Evolutionary conservation across 2,888 invertebrate species (phyloP).

Genomic region (Harpagoxenus sublaevis): DNA sequence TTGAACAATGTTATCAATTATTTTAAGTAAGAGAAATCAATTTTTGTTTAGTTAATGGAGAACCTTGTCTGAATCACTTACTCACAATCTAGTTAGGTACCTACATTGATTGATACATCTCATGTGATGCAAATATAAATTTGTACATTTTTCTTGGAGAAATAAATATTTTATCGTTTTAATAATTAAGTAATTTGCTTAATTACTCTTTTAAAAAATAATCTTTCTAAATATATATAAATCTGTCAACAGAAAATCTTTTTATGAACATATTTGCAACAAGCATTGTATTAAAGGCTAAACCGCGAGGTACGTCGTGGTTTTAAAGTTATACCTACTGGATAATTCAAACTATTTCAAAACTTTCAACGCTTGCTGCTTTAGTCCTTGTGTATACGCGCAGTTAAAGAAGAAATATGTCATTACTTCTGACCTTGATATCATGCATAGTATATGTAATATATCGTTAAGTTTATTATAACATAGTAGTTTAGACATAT

Average conservation of each 20-base stretch:
- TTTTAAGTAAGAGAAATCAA: not conserved
- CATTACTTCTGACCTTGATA: slow-evolving; percentile 49
- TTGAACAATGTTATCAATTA: not conserved
- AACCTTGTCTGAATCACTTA: not conserved
- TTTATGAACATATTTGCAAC: slow-evolving; percentile 41
- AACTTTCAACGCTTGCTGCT: slow-evolving; percentile 50
- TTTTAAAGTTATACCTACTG: slow-evolving; percentile 43
- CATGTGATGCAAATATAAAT: not conserved
- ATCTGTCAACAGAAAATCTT: slow-evolving; percentile 14
- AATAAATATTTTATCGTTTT: not conserved
- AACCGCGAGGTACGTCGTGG: slow-evolving; percentile 48
- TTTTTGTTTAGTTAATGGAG: not conserved
- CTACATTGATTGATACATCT: not conserved
- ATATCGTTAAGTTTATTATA: slow-evolving; percentile 5
- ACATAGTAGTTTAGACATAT: not conserved
- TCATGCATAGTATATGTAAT: not conserved
- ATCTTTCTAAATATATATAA: not conserved
- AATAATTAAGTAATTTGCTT: not conserved
- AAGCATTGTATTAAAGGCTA: slow-evolving; percentile 48
- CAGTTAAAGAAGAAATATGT: slow-evolving; percentile 49
- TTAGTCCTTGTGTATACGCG: slow-evolving; percentile 17
- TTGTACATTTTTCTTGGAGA: not conserved
- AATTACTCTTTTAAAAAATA: not conserved
- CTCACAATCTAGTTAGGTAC: not conserved
- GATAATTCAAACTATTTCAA: slow-evolving; percentile 55